Conservation (phyloP, 1,140 invertebrate species). For the Pogonomyrmex barbatus region DNA sequence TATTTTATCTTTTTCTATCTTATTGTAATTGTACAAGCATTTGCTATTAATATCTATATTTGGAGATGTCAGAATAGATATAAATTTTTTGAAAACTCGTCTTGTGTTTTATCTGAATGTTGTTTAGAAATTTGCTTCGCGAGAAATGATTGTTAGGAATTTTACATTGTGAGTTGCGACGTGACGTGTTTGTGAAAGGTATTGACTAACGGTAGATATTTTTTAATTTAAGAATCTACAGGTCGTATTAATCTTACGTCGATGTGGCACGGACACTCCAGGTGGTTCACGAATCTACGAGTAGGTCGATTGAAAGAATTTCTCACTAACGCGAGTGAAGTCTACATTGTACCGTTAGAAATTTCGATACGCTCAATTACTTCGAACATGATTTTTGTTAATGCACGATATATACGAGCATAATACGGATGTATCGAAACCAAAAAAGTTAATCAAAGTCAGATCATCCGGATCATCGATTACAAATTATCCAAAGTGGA, state of each 20-base stretch:
- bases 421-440: background rate
- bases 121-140: slow-evolving; percentile 33
- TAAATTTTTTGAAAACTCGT: background rate
- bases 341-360: background rate
- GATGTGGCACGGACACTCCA: slow-evolving; percentile 36
- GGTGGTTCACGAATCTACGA: slow-evolving; percentile 60
- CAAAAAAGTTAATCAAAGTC: background rate
- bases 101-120: background rate
- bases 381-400: background rate
- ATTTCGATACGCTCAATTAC: slow-evolving; percentile 2
- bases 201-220: slow-evolving; percentile 64
- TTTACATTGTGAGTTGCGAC: slow-evolving; percentile 10
- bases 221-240: slow-evolving; percentile 51
- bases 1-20: background rate
- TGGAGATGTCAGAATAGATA: background rate
- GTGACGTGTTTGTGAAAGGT: slow-evolving; percentile 48
- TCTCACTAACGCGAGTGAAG: slow-evolving; percentile 25
- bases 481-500: background rate
- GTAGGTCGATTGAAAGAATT: slow-evolving; percentile 61
- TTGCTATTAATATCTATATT: background rate
- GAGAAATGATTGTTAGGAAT: slow-evolving; percentile 5
- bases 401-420: background rate
- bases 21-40: background rate
- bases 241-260: slow-evolving; percentile 60
- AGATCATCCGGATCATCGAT: background rate